Base-by-base conservation (phyloP, 2,113 vertebrate species). In the Pampusana beccarii region DNA sequence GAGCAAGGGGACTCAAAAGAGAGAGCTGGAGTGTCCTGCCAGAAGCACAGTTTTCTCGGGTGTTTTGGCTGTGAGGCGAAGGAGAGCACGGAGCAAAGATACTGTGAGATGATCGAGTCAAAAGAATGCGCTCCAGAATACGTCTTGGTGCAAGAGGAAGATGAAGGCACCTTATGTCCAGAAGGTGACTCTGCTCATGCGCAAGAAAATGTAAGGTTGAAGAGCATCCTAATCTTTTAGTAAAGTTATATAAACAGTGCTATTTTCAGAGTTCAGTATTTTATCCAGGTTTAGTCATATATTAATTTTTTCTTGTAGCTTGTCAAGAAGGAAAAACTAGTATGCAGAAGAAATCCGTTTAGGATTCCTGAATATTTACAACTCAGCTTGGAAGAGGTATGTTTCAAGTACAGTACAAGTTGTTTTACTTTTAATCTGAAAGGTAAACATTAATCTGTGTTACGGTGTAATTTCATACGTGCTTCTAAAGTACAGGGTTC, bases 311-410 rank as follows among this genome's bases (percentile, higher is more conserved):
- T 89, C 53, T 98, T 96, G 38, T 20, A 98, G 98, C 69, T 87
- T 86, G 69, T 79, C 51, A 95, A 85, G 80, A 86, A 88, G 54
- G 89, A 93, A 89, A 97, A 92, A 33, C 86, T 98, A 36, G 97
- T 98, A 42, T 98, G 99, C 95, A 97, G 98, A 72, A 98, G 98
- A 86, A 98, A 99, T 93, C 99, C 99, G 0, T 98, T 99, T 72
- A 93, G 91, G 66, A 97, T 99, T 79, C 98, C 98, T 46, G 99
- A 99, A 70, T 98, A 98, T 88, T 97, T 99, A 71, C 99, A 99
- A 6, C 99, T 99, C 90, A 98, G 98, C 94, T 97, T 98, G 58
- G 99, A 99, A 96, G 99, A 99, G 98, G 99, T 99, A 96, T 56
- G 97, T 94, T 84, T 87, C 36, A 62, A 73, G n/a, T 53, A 53